These are phyloP conservation scores for Leptopilina myrica DNA, from an alignment of 2,888 invertebrate species.

Conservation along the genomic window DNA sequence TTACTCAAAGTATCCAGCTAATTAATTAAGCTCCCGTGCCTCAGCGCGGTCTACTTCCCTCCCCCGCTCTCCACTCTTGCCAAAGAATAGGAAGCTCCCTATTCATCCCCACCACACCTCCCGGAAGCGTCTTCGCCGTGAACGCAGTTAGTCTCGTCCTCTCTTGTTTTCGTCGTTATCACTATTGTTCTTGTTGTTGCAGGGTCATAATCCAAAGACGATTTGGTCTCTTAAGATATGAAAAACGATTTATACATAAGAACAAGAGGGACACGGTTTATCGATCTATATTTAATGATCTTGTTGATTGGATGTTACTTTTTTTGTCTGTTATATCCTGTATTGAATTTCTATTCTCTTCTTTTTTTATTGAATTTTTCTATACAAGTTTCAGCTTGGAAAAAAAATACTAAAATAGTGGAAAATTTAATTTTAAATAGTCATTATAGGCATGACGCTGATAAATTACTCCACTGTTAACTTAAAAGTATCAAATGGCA, in stretches of 20 bases:
- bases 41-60: conserved; percentile 60
- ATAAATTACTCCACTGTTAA: too few species aligned
- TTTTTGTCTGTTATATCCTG: too few species aligned
- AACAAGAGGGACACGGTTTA: not conserved
- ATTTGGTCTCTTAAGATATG: not conserved
- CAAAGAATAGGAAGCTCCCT: conserved; percentile 34
- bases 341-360: too few species aligned
- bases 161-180: conserved; percentile 37
- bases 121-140: conserved; percentile 34
- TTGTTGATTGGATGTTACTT: not conserved
- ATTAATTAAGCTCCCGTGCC: conserved; percentile 75
- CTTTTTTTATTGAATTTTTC: too few species aligned
- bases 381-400: too few species aligned
- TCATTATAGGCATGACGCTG: too few species aligned
- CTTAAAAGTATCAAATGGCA: too few species aligned
- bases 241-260: conserved; percentile 16
- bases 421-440: too few species aligned
- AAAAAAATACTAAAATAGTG: too few species aligned
- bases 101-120: conserved; percentile 24
- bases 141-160: conserved; percentile 36
- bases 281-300: not conserved
- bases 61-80: not conserved
- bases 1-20: conserved; percentile 77
- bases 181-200: conserved; percentile 22
- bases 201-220: not conserved